A percentile compares a stretch with the other conserved stretches of the same genome.
Conservation (phyloP, 35 echinoderm and acorn worm species). For the Ophioderma brevispina region DNA sequence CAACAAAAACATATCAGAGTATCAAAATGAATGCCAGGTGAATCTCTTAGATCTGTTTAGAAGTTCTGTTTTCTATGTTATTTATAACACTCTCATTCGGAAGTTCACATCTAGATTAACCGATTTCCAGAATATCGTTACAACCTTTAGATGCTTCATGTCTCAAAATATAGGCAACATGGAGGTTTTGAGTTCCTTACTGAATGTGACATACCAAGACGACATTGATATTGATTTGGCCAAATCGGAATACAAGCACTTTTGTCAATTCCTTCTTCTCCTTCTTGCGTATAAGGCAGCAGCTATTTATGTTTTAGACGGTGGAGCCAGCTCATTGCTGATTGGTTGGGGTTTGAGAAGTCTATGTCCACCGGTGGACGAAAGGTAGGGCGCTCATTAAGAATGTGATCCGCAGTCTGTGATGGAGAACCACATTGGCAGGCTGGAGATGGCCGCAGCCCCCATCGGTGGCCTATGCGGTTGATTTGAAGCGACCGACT, state of each 20-base stretch:
- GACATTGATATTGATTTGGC: constrained; percentile 24
- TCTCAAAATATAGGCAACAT: constrained; percentile 10
- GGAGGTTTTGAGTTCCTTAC: constrained; percentile 1
- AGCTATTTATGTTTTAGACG: too few relatives aligned
- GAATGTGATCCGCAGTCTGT: too few relatives aligned
- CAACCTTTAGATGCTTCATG: constrained; percentile 16
- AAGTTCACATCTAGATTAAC: not conserved
- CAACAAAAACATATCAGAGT: not conserved
- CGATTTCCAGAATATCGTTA: not conserved
- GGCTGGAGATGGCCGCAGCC: too few relatives aligned
- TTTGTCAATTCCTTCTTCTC: constrained; percentile 20
- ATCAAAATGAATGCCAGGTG: not conserved
- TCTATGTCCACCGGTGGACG: too few relatives aligned
- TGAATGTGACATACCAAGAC: constrained; percentile 12
- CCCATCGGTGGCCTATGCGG: too few relatives aligned
- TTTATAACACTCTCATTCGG: constrained; percentile 12
- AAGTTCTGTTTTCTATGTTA: constrained; percentile 15
- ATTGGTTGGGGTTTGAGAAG: too few relatives aligned
- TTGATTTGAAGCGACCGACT: too few relatives aligned
- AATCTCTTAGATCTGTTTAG: not conserved
- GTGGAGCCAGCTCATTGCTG: too few relatives aligned
- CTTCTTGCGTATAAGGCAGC: too few relatives aligned
- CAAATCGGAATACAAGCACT: constrained; percentile 29
- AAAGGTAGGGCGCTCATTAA: too few relatives aligned
- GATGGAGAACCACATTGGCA: too few relatives aligned